A percentile compares a stretch with the other conserved stretches of the same genome.
phyloP scores from a whole-genome alignment of 64 coral and sea anemone genomes.

The Stichodactyla helianthus region DNA sequence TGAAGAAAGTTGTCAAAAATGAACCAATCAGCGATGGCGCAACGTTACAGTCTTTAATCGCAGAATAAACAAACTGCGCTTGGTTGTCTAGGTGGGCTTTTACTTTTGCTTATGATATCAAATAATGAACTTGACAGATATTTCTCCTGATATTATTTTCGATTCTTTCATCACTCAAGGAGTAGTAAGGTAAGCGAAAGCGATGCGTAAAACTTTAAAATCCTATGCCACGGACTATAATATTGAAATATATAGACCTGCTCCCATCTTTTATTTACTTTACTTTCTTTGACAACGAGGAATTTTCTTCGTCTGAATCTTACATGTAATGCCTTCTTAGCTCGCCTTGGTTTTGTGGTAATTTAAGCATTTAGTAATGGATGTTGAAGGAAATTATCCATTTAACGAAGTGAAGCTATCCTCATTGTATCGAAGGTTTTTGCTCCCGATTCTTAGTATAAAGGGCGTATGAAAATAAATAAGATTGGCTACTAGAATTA shows the following conservation, averaged over 20 bases:
- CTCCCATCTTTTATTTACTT: neutral
- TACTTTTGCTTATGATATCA: neutral
- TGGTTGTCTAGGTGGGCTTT: neutral
- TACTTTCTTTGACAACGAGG: neutral
- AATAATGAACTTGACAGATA: neutral
- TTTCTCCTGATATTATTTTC: neutral
- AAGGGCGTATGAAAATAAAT: conserved; percentile 4
- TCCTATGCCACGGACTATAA: neutral
- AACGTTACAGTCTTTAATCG: neutral
- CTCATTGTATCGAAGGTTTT: neutral
- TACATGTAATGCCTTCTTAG: neutral
- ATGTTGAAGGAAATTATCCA: neutral
- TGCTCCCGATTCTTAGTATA: neutral
- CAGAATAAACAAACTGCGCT: neutral
- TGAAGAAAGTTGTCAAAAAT: neutral
- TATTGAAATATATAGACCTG: neutral
- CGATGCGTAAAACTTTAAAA: neutral
- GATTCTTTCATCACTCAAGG: neutral
- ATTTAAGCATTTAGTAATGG: neutral
- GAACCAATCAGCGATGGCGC: neutral
- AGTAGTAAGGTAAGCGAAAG: neutral
- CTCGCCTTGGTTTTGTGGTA: neutral
- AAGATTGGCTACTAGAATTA: neutral
- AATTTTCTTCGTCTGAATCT: neutral
- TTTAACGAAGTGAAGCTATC: neutral